phyloP scores from a whole-genome alignment of 2,113 vertebrate genomes.

The zebrafish (Danio rerio) region GRCz12tu NC_133184.1:14573001-14573500 shows the following conservation, averaged over 20 bases:
- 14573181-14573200: too few species aligned
- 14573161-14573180: too few species aligned
- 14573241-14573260: neutral
- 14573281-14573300: conserved; percentile 20
- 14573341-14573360: conserved; percentile 46
- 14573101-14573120: too few species aligned
- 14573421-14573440: conserved; percentile 50
- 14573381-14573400: neutral
- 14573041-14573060: too few species aligned
- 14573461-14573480: conserved; percentile 51
- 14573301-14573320: neutral
- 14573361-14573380: conserved; percentile 18
- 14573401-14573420: conserved; percentile 13
- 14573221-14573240: neutral
- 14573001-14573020: too few species aligned
- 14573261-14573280: conserved; percentile 14
- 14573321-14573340: conserved; percentile 24
- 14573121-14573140: too few species aligned
- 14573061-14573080: too few species aligned
- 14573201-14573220: too few species aligned
- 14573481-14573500: conserved; percentile 44
- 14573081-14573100: too few species aligned
- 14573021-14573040: too few species aligned
- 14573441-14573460: neutral
- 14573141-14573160: too few species aligned